phyloP scores from a whole-genome alignment of 2,888 invertebrate species.

The Plebejus argus region DNA sequence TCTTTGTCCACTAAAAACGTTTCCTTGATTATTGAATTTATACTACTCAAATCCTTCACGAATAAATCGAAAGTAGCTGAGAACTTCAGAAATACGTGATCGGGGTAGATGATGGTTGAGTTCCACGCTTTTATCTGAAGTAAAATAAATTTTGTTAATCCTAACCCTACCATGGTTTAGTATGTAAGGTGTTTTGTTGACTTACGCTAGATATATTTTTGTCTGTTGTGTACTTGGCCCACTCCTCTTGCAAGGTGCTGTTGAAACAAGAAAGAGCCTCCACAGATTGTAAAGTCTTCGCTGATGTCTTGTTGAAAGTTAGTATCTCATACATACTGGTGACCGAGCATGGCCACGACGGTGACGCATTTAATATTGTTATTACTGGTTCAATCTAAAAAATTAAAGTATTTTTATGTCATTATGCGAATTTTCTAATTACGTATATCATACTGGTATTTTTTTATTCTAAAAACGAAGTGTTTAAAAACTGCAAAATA shows the following conservation, averaged over 20 bases:
- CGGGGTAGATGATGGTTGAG: conserved; percentile 50
- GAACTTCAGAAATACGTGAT: conserved; percentile 65
- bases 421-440: background rate
- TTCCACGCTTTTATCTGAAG: conserved; percentile 49
- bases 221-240: conserved; percentile 58
- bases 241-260: conserved; percentile 62
- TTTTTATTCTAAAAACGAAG: background rate
- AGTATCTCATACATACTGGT: conserved; percentile 59
- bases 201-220: conserved; percentile 57
- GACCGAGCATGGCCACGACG: conserved; percentile 75
- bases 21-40: conserved; percentile 48
- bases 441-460: too few relatives aligned
- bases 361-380: conserved; percentile 60
- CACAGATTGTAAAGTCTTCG: conserved; percentile 61
- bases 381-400: conserved; percentile 65
- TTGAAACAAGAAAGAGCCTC: conserved; percentile 74
- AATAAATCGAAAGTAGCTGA: conserved; percentile 60
- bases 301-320: conserved; percentile 51
- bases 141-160: background rate
- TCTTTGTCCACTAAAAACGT: conserved; percentile 19
- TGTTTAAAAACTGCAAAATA: background rate
- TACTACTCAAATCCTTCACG: conserved; percentile 53
- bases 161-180: background rate
- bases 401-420: background rate
- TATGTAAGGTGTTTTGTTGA: conserved; percentile 35